Base-by-base conservation (phyloP, 2,888 invertebrate genomes). In the Ophion ventricosus region DNA sequence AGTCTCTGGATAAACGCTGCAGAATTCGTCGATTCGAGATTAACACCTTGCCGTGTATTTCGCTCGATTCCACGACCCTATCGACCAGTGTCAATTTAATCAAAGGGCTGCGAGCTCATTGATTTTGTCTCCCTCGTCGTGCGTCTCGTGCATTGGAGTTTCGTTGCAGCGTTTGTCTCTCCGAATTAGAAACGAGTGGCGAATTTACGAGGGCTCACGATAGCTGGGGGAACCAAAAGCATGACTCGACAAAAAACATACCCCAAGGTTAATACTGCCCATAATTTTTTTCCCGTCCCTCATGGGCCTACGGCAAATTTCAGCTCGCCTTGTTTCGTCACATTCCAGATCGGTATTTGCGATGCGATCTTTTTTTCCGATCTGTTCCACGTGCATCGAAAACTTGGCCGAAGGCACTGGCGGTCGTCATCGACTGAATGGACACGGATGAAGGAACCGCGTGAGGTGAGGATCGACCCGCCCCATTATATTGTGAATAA, bases 21-120 rank as follows among this genome's bases (percentile, higher is more conserved):
- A 69, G 61, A 61, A 78, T 69, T 78, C 49, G 23, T 43, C 77
- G 35, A 72, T 72, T 69, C 40, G 61, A 26, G 61, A 20, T 14
- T 8, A 57, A 72, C 43, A 17, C 59, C 59, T 29, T 61, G 23
- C 43, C 35, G 17, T 8, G n/a, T 20, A n/a, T 20, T 40, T 56
- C 73, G 2, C 25, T 10, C n/a, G 11, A 20, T 43, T 73, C 8
- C 25, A 59, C 17, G 59, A 25, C 59, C 35, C 23, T 43, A 23
- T 25, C 14, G 49, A 14, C 2, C 57, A 43, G 25, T 59, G 25
- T 43, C 73, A 59, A 73, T 59, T 35, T 72, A 59, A 72, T 72
- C 57, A 72, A 57, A 23, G 35, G 40, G 11, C 17, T 40, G 20
- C 56, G 35, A 73, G 40, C 57, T 43, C n/a, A 25, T 59, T 17